These are phyloP conservation scores for Eupithecia insigniata DNA, from an alignment of 2,888 invertebrate genomes.

Conservation along the genomic window DNA sequence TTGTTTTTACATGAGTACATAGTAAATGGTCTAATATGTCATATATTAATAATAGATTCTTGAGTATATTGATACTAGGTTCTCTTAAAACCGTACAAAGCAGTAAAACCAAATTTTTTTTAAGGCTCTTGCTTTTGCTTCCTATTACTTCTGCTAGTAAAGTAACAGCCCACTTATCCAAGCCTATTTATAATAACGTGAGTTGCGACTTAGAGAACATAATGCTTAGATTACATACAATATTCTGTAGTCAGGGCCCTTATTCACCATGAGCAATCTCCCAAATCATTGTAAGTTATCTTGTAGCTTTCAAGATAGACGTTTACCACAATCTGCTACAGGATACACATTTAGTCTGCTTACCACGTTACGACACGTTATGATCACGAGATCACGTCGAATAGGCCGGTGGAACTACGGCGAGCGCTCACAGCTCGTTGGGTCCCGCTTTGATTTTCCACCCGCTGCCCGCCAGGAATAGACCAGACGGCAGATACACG, in stretches of 20 bases:
- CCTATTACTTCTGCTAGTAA: not conserved
- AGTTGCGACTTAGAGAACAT: not conserved
- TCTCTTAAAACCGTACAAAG: not conserved
- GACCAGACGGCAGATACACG: conserved; percentile 37
- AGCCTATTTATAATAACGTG: not conserved
- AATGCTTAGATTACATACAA: not conserved
- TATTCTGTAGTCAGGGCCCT: not conserved
- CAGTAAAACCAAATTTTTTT: not conserved
- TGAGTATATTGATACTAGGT: too few relatives aligned
- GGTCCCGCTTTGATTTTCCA: conserved; percentile 47
- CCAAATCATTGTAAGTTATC: not conserved
- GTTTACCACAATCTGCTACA: not conserved
- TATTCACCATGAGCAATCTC: not conserved
- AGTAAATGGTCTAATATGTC: not conserved
- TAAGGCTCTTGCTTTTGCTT: not conserved
- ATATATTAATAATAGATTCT: too few relatives aligned
- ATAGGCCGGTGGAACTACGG: conserved; percentile 26
- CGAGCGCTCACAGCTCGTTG: conserved; percentile 38
- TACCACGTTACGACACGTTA: not conserved
- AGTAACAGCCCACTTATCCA: not conserved
- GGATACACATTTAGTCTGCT: not conserved
- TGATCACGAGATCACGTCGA: not conserved
- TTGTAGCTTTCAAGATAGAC: not conserved
- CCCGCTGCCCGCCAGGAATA: conserved; percentile 42
- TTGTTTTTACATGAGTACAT: not conserved